Conservation (phyloP, 2,113 vertebrate genomes). For the Hippotragus niger region DNA sequence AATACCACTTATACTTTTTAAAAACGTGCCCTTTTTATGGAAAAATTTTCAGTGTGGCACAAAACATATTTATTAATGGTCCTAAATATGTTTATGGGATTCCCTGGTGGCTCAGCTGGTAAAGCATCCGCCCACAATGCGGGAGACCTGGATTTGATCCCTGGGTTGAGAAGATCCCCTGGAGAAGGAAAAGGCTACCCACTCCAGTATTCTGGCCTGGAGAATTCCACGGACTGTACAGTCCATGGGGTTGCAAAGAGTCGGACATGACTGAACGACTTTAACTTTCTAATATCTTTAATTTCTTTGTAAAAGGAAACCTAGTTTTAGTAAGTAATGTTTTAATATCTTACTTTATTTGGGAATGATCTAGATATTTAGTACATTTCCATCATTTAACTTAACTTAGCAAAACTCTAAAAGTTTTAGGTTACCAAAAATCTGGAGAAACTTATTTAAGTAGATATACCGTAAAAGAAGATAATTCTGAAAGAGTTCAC, state of each 20-base stretch:
- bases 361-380: neutral
- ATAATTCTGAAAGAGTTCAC: neutral
- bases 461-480: neutral
- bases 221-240: neutral
- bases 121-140: neutral
- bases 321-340: neutral
- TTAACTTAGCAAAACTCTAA: neutral
- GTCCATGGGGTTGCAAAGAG: neutral
- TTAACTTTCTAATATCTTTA: neutral
- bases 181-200: neutral
- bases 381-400: neutral
- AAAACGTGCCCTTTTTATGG: neutral
- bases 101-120: neutral
- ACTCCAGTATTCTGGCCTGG: neutral
- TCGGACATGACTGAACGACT: rapidly evolving
- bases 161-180: neutral
- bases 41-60: neutral
- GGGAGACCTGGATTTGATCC: neutral
- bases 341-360: neutral
- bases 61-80: neutral
- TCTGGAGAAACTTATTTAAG: neutral
- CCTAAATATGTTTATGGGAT: neutral
- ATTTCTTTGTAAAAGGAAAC: neutral
- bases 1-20: neutral
- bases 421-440: neutral